phyloP scores from a whole-genome alignment of 2,113 vertebrate genomes.

The Gnathonemus echidnorhynchus region DNA sequence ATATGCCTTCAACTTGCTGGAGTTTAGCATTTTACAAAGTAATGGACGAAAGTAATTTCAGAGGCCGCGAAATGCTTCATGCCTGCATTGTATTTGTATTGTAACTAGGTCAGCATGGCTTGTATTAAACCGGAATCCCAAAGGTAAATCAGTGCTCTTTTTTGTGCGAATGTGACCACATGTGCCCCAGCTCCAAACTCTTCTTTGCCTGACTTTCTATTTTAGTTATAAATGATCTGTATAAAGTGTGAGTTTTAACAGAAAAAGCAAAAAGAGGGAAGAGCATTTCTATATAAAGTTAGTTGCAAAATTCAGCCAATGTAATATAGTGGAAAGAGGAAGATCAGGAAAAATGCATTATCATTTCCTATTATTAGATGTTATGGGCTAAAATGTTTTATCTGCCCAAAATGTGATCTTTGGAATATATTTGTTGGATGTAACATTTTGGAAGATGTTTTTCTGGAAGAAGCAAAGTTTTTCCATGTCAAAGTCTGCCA shows the following conservation, averaged over 20 bases:
- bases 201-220: not conserved
- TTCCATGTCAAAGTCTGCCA: not conserved
- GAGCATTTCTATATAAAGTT: not conserved
- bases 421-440: not conserved
- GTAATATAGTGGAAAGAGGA: not conserved
- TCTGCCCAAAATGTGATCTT: slow-evolving; percentile 1
- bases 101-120: slow-evolving; percentile 8
- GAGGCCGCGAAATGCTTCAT: not conserved
- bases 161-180: slow-evolving; percentile 4
- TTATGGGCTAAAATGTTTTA: not conserved
- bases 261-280: not conserved
- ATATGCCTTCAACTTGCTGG: not conserved
- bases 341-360: not conserved
- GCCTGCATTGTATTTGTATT: not conserved
- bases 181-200: not conserved
- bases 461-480: not conserved
- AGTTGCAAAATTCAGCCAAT: not conserved
- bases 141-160: slow-evolving; percentile 4
- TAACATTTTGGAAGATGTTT: not conserved
- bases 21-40: slow-evolving; percentile 13
- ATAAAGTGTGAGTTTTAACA: not conserved
- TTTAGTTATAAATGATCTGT: not conserved
- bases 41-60: not conserved
- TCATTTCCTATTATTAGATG: not conserved
- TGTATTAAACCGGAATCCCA: slow-evolving; percentile 15